Conservation (phyloP, 2,113 vertebrate genomes). For the Drymodes brunneopygia region DNA sequence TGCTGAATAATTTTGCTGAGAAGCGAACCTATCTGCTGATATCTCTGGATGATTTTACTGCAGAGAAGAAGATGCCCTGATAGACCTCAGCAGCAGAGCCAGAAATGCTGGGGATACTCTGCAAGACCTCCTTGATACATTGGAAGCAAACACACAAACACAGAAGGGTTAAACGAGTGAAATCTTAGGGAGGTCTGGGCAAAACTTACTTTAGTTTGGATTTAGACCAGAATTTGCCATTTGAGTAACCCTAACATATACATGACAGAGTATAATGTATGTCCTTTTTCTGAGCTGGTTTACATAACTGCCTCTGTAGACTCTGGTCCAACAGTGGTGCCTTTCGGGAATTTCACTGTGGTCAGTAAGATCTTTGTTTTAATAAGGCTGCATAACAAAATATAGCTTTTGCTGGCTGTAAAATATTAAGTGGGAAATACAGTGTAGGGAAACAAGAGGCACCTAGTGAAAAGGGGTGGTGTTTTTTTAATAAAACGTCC, state of each 20-base stretch:
- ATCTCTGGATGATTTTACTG: not conserved
- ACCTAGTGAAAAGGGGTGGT: not conserved
- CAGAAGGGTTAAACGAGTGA: slow-evolving; percentile 29
- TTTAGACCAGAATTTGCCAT: slow-evolving; percentile 51
- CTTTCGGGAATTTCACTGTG: not conserved
- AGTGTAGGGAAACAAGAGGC: slow-evolving; percentile 14
- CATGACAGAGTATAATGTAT: slow-evolving; percentile 39
- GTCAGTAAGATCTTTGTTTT: slow-evolving; percentile 44
- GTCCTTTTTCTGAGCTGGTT: slow-evolving; percentile 50
- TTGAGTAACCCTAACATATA: slow-evolving; percentile 42
- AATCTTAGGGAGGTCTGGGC: not conserved
- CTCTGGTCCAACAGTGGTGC: not conserved
- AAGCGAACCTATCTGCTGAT: not conserved
- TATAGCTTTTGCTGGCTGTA: not conserved
- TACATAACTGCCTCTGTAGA: slow-evolving; percentile 32
- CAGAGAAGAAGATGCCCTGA: not conserved
- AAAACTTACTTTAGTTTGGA: slow-evolving; percentile 43
- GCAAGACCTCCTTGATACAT: not conserved
- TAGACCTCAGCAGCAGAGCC: not conserved
- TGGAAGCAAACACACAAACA: not conserved
- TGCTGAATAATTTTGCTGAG: not conserved
- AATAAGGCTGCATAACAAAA: slow-evolving; percentile 15
- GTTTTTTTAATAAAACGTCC: slow-evolving; percentile 27
- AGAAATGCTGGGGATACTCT: not conserved
- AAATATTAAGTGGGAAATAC: slow-evolving; percentile 43